Conservation (phyloP, 2,888 invertebrate genomes). For the Noctuana brunneofusca region DNA sequence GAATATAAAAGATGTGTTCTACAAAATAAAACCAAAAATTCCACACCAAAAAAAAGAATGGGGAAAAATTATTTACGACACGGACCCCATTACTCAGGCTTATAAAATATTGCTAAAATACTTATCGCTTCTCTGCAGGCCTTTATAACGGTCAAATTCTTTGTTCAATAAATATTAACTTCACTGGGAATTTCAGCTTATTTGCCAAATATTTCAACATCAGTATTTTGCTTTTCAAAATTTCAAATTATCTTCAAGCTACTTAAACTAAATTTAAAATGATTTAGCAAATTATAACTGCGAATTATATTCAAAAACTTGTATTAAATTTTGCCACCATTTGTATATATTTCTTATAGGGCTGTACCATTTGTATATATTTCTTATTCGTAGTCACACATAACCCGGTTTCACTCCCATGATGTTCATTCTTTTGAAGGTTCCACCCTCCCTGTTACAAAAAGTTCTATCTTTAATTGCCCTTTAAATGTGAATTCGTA, state of each 20-base stretch:
- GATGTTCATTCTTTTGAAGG: no score
- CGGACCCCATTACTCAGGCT: constrained; percentile 32
- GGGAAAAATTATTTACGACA: constrained; percentile 29
- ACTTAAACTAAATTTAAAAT: not conserved
- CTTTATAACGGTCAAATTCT: constrained; percentile 32
- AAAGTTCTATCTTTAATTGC: no score
- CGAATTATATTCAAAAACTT: no score
- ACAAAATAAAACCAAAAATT: constrained; percentile 7
- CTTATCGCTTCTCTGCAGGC: constrained; percentile 32
- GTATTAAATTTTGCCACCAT: no score
- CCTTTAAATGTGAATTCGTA: no score
- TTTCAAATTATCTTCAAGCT: not conserved
- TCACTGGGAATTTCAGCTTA: constrained; percentile 15
- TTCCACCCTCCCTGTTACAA: no score
- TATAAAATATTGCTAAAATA: constrained; percentile 35
- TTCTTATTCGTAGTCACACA: no score
- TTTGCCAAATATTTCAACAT: constrained; percentile 13
- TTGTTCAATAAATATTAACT: constrained; percentile 33
- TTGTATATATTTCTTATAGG: no score
- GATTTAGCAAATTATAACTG: no score
- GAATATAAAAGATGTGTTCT: not conserved
- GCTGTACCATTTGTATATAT: no score
- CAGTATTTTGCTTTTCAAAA: not conserved
- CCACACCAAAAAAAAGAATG: constrained; percentile 15
- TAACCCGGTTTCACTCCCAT: no score